Conservation (phyloP, 2,888 invertebrate species). For the Oscheius sp. region DNA sequence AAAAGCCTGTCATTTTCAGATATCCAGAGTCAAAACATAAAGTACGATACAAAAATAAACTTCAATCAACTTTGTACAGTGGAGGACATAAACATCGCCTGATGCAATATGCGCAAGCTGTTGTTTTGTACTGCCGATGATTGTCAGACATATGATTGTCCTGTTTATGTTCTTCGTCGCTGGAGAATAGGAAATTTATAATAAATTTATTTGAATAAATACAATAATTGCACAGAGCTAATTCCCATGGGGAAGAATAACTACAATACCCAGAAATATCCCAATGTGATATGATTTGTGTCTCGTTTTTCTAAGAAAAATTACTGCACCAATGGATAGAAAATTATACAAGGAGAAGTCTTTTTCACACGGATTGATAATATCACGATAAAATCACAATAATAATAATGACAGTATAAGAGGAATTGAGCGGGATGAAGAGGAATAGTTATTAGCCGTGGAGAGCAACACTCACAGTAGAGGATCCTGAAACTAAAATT, state of each 20-base stretch:
- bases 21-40: no score
- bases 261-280: background rate
- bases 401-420: slow-evolving; percentile 10
- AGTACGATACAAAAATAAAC: no score
- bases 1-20: no score
- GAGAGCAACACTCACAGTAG: slow-evolving; percentile 49
- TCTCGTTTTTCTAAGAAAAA: background rate
- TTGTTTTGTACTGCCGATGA: no score
- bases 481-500: slow-evolving; percentile 50
- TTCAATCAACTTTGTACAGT: no score
- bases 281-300: background rate
- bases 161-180: no score
- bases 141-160: no score
- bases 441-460: slow-evolving; percentile 42
- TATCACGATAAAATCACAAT: slow-evolving; percentile 20
- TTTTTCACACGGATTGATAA: background rate
- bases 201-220: no score
- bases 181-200: no score
- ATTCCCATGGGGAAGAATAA: background rate
- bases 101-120: no score
- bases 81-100: no score
- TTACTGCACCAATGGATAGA: background rate
- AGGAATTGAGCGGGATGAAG: background rate
- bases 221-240: no score
- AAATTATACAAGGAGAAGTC: background rate